Base-by-base conservation (phyloP, 2,888 invertebrate genomes). In the Patella ulyssiponensis region DNA sequence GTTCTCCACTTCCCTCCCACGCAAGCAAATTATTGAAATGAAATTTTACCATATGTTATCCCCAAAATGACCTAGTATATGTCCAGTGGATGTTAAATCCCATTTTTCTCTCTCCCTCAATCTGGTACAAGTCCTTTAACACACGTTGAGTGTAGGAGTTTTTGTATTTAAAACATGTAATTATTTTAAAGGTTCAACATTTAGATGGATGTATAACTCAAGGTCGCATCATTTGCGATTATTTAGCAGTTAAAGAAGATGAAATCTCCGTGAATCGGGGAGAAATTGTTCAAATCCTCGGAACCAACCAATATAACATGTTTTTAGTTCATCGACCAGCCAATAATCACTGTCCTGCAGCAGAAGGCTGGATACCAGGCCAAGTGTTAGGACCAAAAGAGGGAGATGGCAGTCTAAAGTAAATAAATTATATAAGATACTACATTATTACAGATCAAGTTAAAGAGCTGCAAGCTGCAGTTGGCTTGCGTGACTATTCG, bases 281-380 rank as follows among this genome's bases (percentile, higher is more conserved):
- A 12, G 92, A 92, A 70, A 84, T 83, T 17, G 92, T 93, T 4
- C 92, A 91, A 82, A 88, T 93, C 71, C 81, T 92, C 51, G 87
- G 89, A 56, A 87, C 90, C 74, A 90, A 91, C 83, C 89, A 90
- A 74, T 86, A 90, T 80, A 88, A 88, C 82, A 89, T 90, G 88
- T 88, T 86, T 77, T 85, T 91, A 12, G 90, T 91, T 69, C 88
- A 89, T 79, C 82, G 89, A n/a, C 88, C 90, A 11, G 90, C 90
- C 74, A 90, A 88, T 80, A 81, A 87, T 44, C 83, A 77, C 56
- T 89, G 89, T 5, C 90, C 90, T 3, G 89, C 90, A 64, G 90
- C 91, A 0, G 92, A 92, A 82, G 92, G 92, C 2, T 91, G 92
- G 90, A 86, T 92, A 20, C 92, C 92, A 0, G 86, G 88, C 44